Evolutionary conservation across 2,888 invertebrate genomes (phyloP).

Genomic region (Sphaerophoria rueppellii): DNA sequence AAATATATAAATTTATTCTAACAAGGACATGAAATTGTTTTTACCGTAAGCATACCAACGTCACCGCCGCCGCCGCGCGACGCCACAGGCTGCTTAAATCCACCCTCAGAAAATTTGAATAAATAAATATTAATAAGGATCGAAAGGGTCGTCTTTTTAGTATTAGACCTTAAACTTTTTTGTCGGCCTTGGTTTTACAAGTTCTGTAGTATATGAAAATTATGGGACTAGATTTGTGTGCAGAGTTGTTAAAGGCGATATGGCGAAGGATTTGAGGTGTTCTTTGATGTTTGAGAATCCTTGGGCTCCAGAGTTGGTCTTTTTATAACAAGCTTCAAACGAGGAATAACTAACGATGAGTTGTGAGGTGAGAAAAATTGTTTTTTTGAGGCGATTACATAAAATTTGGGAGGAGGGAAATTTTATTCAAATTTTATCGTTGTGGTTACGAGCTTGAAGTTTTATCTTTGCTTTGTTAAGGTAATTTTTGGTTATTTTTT

Average conservation of each 20-base stretch:
- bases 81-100: conserved; percentile 66
- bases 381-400: conserved; percentile 7
- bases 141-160: conserved; percentile 63
- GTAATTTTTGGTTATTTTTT: no score
- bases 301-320: conserved; percentile 15
- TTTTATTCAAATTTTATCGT: conserved; percentile 34
- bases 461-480: no score
- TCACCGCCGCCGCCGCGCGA: neutral
- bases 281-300: conserved; percentile 59
- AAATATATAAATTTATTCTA: conserved; percentile 60
- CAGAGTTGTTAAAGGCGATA: neutral
- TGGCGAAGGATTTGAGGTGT: conserved; percentile 39
- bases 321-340: neutral
- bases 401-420: conserved; percentile 1
- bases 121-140: conserved; percentile 71
- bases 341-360: conserved; percentile 32
- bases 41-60: conserved; percentile 19
- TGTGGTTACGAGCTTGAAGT: no score
- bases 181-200: conserved; percentile 54
- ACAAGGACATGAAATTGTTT: conserved; percentile 72
- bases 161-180: conserved; percentile 58
- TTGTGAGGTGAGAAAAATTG: conserved; percentile 1
- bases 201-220: conserved; percentile 7
- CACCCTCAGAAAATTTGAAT: conserved; percentile 71
- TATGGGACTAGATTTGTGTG: neutral